Conservation (phyloP, 35 echinoderm and acorn worm species). For the Acanthaster planci region DNA sequence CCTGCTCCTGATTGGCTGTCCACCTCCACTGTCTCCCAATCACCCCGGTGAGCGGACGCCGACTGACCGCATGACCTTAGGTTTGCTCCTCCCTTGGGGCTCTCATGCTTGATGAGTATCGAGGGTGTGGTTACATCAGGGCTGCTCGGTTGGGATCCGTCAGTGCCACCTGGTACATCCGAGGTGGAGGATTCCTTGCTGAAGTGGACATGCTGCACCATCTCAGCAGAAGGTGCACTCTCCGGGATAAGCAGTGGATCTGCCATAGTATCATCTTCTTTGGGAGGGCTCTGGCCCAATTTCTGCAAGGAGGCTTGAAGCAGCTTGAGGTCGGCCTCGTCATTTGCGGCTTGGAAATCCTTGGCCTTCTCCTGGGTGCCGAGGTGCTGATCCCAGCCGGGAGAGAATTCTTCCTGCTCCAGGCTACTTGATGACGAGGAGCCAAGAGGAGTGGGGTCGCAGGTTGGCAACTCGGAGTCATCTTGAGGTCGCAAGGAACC, state of each 20-base stretch:
- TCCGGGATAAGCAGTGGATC: neutral
- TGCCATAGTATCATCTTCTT: neutral
- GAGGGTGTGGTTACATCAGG: neutral
- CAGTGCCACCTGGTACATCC: no score
- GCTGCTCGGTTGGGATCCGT: neutral
- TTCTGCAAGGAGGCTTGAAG: neutral
- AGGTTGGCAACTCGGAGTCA: neutral
- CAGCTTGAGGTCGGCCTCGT: neutral
- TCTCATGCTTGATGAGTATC: no score
- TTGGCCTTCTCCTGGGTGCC: neutral
- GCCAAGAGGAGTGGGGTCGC: neutral
- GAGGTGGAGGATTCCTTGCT: neutral
- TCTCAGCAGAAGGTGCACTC: neutral
- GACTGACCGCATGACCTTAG: neutral
- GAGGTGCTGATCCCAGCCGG: neutral
- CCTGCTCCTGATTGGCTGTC: slow-evolving; percentile 37
- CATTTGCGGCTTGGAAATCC: slow-evolving; percentile 5
- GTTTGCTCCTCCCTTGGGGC: neutral
- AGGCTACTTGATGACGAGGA: neutral
- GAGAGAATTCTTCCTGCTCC: neutral
- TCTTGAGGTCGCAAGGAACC: neutral
- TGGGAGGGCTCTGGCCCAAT: neutral
- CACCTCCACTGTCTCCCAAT: slow-evolving; percentile 24
- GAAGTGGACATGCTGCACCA: slow-evolving; percentile 13
- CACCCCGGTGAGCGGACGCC: slow-evolving; percentile 11